Evolutionary conservation across 2,888 invertebrate genomes (phyloP).

Genomic region (Lepidochrysops patricia): DNA sequence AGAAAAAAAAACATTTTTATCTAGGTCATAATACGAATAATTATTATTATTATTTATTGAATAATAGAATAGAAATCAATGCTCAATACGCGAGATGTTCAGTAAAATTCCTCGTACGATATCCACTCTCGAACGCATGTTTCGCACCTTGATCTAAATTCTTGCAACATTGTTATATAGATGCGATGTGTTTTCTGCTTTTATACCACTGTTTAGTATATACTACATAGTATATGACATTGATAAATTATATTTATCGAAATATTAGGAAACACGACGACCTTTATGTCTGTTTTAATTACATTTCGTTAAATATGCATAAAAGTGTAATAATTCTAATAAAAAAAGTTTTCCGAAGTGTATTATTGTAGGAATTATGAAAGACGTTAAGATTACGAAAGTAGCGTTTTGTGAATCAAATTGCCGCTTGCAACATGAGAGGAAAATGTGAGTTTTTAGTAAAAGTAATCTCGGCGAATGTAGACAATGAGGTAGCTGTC

Average conservation of each 20-base stretch:
- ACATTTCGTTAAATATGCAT: neutral
- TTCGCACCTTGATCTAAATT: conserved; percentile 74
- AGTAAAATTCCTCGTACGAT: conserved; percentile 64
- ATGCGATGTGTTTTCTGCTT: conserved; percentile 47
- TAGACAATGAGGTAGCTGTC: conserved; percentile 6
- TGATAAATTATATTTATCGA: conserved; percentile 4
- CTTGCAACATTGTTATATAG: conserved; percentile 67
- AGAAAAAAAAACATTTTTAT: no score
- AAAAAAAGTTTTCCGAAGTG: neutral
- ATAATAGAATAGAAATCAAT: neutral
- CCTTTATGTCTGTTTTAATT: neutral
- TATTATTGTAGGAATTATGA: neutral
- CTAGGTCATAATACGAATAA: no score
- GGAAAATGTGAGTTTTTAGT: conserved; percentile 30
- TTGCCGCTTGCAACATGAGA: conserved; percentile 13
- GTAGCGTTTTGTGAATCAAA: conserved; percentile 29
- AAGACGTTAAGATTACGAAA: neutral
- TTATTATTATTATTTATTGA: no score
- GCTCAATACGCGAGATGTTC: conserved; percentile 47
- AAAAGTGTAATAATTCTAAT: neutral
- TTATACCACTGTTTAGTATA: conserved; percentile 30
- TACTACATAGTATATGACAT: neutral
- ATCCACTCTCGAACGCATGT: conserved; percentile 66
- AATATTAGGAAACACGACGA: conserved; percentile 3
- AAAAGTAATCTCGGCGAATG: conserved; percentile 37